Evolutionary conservation across 2,113 vertebrate species (phyloP).

Genomic region (Columba janthina): DNA sequence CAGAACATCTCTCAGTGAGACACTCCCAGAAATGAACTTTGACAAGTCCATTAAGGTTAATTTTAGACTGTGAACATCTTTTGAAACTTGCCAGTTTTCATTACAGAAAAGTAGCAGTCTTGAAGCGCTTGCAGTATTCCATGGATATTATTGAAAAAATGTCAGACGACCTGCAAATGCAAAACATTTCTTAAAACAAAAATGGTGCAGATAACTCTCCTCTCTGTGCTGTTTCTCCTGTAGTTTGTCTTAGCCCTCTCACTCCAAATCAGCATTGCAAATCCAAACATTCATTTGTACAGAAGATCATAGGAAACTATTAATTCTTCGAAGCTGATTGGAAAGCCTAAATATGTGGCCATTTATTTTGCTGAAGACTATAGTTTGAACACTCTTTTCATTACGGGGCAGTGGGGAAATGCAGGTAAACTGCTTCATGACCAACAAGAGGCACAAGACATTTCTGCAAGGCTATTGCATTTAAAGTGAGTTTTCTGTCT

Average conservation of each 20-base stretch:
- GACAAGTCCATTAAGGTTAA: background rate
- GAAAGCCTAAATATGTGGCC: background rate
- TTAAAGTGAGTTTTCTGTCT: background rate
- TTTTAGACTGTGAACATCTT: background rate
- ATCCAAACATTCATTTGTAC: background rate
- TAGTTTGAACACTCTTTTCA: background rate
- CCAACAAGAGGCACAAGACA: background rate
- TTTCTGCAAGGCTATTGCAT: background rate
- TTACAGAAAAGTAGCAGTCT: background rate
- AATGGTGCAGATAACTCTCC: rapidly evolving
- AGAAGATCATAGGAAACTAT: background rate
- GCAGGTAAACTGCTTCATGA: background rate
- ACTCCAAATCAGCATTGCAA: background rate
- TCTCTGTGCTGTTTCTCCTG: background rate
- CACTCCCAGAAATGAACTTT: background rate
- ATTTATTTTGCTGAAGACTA: background rate
- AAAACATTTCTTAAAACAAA: background rate
- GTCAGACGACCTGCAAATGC: background rate
- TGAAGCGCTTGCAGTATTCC: background rate
- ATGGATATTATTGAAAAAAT: background rate
- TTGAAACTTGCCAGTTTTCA: background rate
- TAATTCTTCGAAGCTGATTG: background rate
- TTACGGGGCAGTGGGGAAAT: background rate
- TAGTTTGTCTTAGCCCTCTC: background rate
- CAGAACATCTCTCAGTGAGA: background rate